Evolutionary conservation across 2,888 invertebrate genomes (phyloP).

Genomic region (Pollenia labialis): DNA sequence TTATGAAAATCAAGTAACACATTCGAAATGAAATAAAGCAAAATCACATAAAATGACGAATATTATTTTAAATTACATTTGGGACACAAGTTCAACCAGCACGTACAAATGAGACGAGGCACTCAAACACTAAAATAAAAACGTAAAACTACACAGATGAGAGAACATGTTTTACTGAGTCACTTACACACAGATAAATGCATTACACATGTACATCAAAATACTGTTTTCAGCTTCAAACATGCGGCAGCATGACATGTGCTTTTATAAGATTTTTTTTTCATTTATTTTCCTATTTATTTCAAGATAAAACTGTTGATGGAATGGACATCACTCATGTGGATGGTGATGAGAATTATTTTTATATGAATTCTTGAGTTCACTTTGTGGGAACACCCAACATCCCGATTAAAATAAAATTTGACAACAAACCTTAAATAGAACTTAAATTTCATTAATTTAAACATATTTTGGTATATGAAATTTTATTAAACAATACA

Average conservation of each 20-base stretch:
- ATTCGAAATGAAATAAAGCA: conserved; percentile 23
- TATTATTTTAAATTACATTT: conserved; percentile 70
- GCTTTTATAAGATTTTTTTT: neutral
- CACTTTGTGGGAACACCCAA: conserved; percentile 2
- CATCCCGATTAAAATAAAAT: conserved; percentile 20
- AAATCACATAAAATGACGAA: conserved; percentile 55
- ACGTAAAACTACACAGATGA: neutral
- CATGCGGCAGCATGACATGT: neutral
- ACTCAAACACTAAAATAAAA: neutral
- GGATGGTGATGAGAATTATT: conserved; percentile 51
- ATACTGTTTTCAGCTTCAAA: conserved; percentile 25
- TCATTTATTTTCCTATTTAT: conserved; percentile 17
- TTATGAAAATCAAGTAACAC: neutral
- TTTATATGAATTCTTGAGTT: conserved; percentile 46
- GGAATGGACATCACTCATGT: conserved; percentile 44
- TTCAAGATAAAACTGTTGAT: conserved; percentile 39
- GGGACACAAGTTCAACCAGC: conserved; percentile 42
- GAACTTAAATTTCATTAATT: neutral
- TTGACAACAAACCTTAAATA: conserved; percentile 19
- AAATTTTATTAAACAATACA: no score
- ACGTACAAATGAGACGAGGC: conserved; percentile 35
- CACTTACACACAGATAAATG: neutral
- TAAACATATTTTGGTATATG: no score
- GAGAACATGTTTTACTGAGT: neutral
- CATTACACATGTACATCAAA: conserved; percentile 10